phyloP scores from a whole-genome alignment of 2,113 vertebrate genomes.

The Lota lota region DNA sequence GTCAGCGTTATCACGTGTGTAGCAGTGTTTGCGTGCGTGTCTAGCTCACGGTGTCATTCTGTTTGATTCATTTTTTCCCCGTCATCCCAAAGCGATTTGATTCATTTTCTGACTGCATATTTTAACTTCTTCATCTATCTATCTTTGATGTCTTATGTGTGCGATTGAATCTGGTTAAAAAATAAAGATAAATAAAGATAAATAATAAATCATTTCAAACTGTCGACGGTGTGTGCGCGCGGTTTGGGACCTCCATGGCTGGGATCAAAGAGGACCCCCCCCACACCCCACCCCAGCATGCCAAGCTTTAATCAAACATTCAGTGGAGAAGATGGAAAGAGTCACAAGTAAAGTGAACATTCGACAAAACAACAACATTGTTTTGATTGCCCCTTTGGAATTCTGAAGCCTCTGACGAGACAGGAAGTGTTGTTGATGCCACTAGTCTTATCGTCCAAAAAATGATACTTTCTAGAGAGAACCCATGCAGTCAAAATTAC shows the following conservation, averaged over 20 bases:
- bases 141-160: constrained; percentile 83
- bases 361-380: too few relatives aligned
- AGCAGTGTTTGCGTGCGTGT: constrained; percentile 18
- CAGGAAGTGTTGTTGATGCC: too few relatives aligned
- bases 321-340: too few relatives aligned
- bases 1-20: background rate
- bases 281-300: background rate
- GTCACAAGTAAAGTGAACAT: too few relatives aligned
- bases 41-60: constrained; percentile 41
- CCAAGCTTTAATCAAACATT: too few relatives aligned
- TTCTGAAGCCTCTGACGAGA: too few relatives aligned
- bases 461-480: too few relatives aligned
- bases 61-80: constrained; percentile 71
- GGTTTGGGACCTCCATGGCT: constrained; percentile 52
- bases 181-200: too few relatives aligned
- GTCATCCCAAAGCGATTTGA: constrained; percentile 73
- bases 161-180: constrained; percentile 49
- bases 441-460: too few relatives aligned
- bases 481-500: too few relatives aligned
- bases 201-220: constrained; percentile 22
- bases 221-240: constrained; percentile 55
- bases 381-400: too few relatives aligned
- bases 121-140: constrained; percentile 69
- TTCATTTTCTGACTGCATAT: constrained; percentile 74
- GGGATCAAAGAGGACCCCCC: constrained; percentile 69